phyloP scores from a whole-genome alignment of 1,140 invertebrate genomes.

The Drosophila athabasca region DNA sequence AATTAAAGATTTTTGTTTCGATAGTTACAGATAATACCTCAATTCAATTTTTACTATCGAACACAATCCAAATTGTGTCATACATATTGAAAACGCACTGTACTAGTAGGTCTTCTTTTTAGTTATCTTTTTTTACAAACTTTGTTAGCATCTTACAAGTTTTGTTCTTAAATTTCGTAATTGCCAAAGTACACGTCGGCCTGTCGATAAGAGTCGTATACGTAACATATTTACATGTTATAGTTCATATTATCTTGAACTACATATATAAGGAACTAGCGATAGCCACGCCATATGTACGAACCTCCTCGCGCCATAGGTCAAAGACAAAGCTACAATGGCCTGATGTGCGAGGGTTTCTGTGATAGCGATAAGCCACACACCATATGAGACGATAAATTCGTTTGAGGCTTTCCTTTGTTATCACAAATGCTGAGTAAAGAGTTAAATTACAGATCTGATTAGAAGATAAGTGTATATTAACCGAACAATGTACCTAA shows the following conservation, averaged over 20 bases:
- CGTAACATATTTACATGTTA: neutral
- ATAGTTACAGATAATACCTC: no score
- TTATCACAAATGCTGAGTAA: no score
- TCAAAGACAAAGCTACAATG: conserved; percentile 48
- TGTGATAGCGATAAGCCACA: conserved; percentile 42
- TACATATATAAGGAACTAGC: conserved; percentile 25
- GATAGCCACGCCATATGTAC: conserved; percentile 16
- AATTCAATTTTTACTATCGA: no score
- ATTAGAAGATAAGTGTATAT: no score
- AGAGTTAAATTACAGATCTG: no score
- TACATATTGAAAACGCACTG: neutral
- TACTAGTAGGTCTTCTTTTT: neutral
- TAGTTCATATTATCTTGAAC: conserved; percentile 21
- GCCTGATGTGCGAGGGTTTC: conserved; percentile 15
- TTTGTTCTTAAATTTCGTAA: conserved; percentile 29
- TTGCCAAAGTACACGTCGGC: conserved; percentile 11
- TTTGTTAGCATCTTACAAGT: conserved; percentile 4
- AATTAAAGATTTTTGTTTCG: no score
- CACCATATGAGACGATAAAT: conserved; percentile 3
- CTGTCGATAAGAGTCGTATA: conserved; percentile 1
- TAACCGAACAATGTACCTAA: no score
- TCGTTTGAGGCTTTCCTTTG: neutral
- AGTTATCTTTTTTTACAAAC: neutral
- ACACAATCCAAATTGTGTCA: no score
- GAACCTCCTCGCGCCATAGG: conserved; percentile 31